phyloP scores from a whole-genome alignment of 1,140 invertebrate genomes.

The Sinonovacula constricta region DNA sequence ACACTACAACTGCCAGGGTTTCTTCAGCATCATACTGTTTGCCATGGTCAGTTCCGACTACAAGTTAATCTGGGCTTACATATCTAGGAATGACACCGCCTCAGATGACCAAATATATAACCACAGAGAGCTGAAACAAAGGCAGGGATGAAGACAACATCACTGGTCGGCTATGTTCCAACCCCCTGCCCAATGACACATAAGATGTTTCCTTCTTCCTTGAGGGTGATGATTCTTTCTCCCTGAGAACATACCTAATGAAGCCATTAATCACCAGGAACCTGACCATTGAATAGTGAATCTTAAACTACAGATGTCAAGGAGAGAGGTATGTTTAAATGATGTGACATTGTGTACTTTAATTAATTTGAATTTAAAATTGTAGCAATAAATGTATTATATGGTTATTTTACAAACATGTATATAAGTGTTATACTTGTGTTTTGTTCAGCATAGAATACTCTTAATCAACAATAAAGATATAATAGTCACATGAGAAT shows the following conservation, averaged over 20 bases:
- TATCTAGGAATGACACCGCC: slow-evolving; percentile 37
- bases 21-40: slow-evolving; percentile 22
- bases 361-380: too few species aligned
- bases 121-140: slow-evolving; percentile 44
- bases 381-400: too few species aligned
- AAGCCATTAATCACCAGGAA: too few species aligned
- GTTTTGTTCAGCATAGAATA: too few species aligned
- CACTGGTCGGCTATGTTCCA: slow-evolving; percentile 32
- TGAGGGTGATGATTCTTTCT: too few species aligned
- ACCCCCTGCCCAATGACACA: slow-evolving; percentile 54
- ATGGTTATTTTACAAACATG: too few species aligned
- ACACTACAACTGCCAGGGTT: slow-evolving; percentile 78
- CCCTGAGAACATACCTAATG: too few species aligned
- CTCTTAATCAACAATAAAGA: too few species aligned
- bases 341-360: too few species aligned
- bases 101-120: slow-evolving; percentile 59
- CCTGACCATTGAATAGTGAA: slow-evolving; percentile 3
- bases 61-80: slow-evolving; percentile 29
- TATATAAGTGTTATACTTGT: too few species aligned
- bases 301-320: slow-evolving; percentile 20
- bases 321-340: too few species aligned
- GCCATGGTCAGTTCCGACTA: slow-evolving; percentile 35
- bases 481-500: too few species aligned
- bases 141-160: slow-evolving; percentile 46
- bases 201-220: slow-evolving; percentile 48